Evolutionary conservation across 2,113 vertebrate species (phyloP).

Genomic region (rabbit (Oryctolagus cuniculus)): mOryCun1.1 NC_091433.1:154575001-154575500

Average conservation of each 20-base stretch:
- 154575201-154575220: too few relatives aligned
- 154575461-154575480: neutral
- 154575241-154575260: too few relatives aligned
- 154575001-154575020: neutral
- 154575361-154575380: conserved; percentile 22
- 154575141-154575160: neutral
- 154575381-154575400: neutral
- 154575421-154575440: too few relatives aligned
- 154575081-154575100: neutral
- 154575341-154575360: conserved; percentile 33
- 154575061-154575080: neutral
- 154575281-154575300: too few relatives aligned
- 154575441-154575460: neutral
- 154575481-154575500: neutral
- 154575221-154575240: too few relatives aligned
- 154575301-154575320: too few relatives aligned
- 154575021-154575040: neutral
- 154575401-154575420: too few relatives aligned
- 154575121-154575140: neutral
- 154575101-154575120: neutral
- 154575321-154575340: neutral
- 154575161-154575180: neutral
- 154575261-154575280: too few relatives aligned
- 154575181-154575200: too few relatives aligned
- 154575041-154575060: neutral